Conservation (phyloP, 2,113 vertebrate genomes). For the Menura novaehollandiae region DNA sequence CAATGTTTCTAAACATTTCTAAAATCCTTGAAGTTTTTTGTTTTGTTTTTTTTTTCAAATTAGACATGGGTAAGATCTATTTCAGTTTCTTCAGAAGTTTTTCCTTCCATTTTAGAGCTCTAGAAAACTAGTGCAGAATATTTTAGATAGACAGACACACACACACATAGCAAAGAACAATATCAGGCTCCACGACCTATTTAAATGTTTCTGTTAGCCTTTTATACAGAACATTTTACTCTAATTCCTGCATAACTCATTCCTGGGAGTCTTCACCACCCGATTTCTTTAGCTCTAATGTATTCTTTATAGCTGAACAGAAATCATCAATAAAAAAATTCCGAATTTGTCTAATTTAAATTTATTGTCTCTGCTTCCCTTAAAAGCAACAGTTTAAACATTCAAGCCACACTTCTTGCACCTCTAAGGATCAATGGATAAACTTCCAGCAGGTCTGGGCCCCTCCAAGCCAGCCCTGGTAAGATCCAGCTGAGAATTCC, state of each 20-base stretch:
- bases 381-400: not conserved
- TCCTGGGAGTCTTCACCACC: not conserved
- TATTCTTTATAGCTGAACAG: not conserved
- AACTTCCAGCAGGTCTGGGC: not conserved
- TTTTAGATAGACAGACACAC: not conserved
- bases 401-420: not conserved
- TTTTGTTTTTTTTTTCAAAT: not conserved
- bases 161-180: not conserved
- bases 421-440: not conserved
- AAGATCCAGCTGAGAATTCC: not conserved
- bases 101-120: not conserved
- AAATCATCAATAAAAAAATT: not conserved
- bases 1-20: slow-evolving; percentile 9
- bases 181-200: not conserved
- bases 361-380: not conserved
- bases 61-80: not conserved
- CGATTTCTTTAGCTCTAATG: not conserved
- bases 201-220: not conserved
- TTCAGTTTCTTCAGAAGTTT: not conserved
- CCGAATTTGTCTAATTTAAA: not conserved
- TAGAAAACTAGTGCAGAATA: not conserved
- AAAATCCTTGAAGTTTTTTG: not conserved
- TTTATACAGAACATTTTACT: not conserved
- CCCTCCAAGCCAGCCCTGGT: not conserved
- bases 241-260: not conserved